Conservation (phyloP, 2,113 vertebrate genomes). For the Tinamus guttatus region DNA sequence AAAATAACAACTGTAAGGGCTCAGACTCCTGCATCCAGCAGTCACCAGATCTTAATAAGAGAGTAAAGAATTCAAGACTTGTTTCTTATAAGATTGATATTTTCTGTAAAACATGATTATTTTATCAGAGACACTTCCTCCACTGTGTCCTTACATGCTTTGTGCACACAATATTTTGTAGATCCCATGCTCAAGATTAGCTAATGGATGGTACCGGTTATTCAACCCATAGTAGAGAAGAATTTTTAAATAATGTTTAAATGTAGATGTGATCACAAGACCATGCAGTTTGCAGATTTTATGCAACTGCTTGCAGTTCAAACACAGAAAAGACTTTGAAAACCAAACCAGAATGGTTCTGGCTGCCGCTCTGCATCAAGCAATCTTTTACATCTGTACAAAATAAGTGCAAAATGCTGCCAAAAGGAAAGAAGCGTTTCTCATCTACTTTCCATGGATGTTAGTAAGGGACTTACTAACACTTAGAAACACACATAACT, state of each 20-base stretch:
- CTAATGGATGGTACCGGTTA: not conserved
- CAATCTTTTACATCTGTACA: not conserved
- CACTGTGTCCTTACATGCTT: not conserved
- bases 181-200: not conserved
- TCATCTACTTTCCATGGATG: not conserved
- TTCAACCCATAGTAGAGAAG: not conserved
- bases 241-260: not conserved
- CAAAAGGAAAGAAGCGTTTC: not conserved
- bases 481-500: not conserved
- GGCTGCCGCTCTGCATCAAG: not conserved
- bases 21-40: not conserved
- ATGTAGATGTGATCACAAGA: not conserved
- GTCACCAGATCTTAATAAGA: not conserved
- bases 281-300: not conserved
- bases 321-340: not conserved
- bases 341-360: not conserved
- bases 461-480: not conserved
- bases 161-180: not conserved
- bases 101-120: not conserved
- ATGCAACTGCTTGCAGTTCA: not conserved
- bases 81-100: not conserved
- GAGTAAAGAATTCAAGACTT: not conserved
- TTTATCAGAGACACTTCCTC: not conserved
- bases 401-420: not conserved
- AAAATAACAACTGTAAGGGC: not conserved